Evolutionary conservation across 1,140 invertebrate species (phyloP), one percentile per base, ranked within the genome.

Genomic region (Octopus sinensis): DNA sequence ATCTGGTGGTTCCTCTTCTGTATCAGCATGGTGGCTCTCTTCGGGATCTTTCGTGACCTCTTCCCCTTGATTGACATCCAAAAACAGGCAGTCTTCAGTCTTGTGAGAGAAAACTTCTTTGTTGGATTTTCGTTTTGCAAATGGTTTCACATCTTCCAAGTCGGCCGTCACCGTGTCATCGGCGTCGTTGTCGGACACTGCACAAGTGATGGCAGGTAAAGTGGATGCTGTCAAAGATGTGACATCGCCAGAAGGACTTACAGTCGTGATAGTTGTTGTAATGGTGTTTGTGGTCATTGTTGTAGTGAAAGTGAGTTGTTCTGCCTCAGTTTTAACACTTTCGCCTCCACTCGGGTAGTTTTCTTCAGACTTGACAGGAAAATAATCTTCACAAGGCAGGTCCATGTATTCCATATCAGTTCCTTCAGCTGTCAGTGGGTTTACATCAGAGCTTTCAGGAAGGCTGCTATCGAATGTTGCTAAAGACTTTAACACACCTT

Each of bases 1-100:
- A 13, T 54, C 52, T 76, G 79, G 71, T 9, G 54, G 82, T 43
- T 86, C 85, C n/a, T 84, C 84, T n/a, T 83, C 81, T 12, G 84
- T 82, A 30, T 84, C 84, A 12, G 54, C 62, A 43, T 53, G 30
- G 12, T 79, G 79, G 54, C 71, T 62, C 17, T 79, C 79, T 52
- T 62, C 56, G 4, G 79, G 30, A 81, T 85, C 79, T 82, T 82
- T 80, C 62, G 56, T 79, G 43, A 51, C 80, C 78, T 68, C 81
- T 82, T 43, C 54, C 10, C 17, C 81, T 82, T 54, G 84, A 84
- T 17, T 80, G 77, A 52, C 76, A 80, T 76, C 78, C 80, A 80
- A 2, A 80, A 78, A 30, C 80, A 83, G 71, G 0, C 7, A 6
- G 6, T 17, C 68, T 73, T 73, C 68, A 5, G 30, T 9, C 30